A percentile compares a stretch with the other conserved stretches of the same genome.
phyloP scores from a whole-genome alignment of 2,113 vertebrate species.

The Pelobates fuscus region DNA sequence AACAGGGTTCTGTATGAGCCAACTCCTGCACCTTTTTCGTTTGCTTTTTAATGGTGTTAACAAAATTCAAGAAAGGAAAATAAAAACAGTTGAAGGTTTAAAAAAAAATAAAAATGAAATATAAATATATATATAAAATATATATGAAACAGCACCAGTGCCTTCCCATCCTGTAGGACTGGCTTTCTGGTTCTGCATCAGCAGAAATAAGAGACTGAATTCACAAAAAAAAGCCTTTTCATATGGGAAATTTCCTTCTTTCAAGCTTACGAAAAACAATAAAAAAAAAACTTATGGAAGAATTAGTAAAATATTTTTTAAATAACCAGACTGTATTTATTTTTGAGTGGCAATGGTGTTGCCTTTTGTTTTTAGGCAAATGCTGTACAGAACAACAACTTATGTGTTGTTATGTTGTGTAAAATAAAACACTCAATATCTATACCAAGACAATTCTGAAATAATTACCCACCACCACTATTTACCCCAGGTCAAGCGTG shows the following conservation, averaged over 20 bases:
- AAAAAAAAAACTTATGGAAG: conserved; percentile 65
- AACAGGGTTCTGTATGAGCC: conserved; percentile 53
- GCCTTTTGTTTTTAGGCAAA: conserved; percentile 84
- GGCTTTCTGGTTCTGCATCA: conserved; percentile 64
- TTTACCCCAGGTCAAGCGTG: no score
- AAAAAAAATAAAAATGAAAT: conserved; percentile 52
- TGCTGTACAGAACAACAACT: conserved; percentile 86
- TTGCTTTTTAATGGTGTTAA: conserved; percentile 51
- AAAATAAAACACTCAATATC: conserved; percentile 82
- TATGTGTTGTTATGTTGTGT: conserved; percentile 89
- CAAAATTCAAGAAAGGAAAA: conserved; percentile 55
- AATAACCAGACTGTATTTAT: conserved; percentile 69
- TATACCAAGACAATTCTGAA: conserved; percentile 64
- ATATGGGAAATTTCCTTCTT: conserved; percentile 77
- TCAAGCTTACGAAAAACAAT: conserved; percentile 55
- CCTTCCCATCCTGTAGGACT: conserved; percentile 77
- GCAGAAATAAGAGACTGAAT: conserved; percentile 66
- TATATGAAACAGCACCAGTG: conserved; percentile 74
- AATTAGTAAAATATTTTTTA: conserved; percentile 89
- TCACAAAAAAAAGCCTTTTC: conserved; percentile 78
- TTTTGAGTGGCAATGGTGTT: conserved; percentile 76
- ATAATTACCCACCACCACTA: no score
- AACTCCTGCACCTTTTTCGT: conserved; percentile 56
- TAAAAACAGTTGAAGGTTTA: conserved; percentile 52
- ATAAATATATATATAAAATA: conserved; percentile 62